Percentiles rank a stretch among this genome's conserved stretches.
Evolutionary conservation across 2,113 vertebrate genomes (phyloP).

Genomic region (Serinus canaria): DNA sequence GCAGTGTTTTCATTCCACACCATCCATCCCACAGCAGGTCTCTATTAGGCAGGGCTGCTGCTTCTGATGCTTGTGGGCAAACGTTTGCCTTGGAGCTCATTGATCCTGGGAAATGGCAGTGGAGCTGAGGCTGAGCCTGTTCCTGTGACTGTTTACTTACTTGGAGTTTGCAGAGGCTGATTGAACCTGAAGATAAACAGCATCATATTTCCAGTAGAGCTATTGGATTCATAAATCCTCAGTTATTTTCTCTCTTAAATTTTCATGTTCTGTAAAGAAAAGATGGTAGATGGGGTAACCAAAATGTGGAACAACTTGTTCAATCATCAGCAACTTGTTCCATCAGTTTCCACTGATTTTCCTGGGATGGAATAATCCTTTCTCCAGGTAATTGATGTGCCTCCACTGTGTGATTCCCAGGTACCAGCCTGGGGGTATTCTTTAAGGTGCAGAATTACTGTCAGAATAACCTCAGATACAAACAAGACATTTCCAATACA

Average conservation of each 20-base stretch:
- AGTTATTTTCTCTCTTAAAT: not conserved
- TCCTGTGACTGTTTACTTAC: not conserved
- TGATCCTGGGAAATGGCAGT: not conserved
- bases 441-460: not conserved
- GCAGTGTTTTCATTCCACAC: not conserved
- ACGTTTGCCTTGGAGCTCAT: not conserved
- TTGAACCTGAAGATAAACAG: not conserved
- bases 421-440: not conserved
- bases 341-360: not conserved
- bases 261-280: not conserved
- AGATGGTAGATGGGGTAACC: not conserved
- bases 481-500: not conserved
- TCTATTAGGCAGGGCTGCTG: not conserved
- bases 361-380: not conserved
- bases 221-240: not conserved
- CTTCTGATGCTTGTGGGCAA: not conserved
- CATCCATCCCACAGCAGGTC: not conserved
- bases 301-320: not conserved
- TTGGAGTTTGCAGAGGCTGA: not conserved
- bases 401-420: fast-evolving
- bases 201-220: not conserved
- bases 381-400: fast-evolving
- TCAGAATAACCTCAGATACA: not conserved
- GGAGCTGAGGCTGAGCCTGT: not conserved
- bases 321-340: not conserved